Evolutionary conservation across 2,113 vertebrate genomes (phyloP).

Genomic region (Turnix velox): DNA sequence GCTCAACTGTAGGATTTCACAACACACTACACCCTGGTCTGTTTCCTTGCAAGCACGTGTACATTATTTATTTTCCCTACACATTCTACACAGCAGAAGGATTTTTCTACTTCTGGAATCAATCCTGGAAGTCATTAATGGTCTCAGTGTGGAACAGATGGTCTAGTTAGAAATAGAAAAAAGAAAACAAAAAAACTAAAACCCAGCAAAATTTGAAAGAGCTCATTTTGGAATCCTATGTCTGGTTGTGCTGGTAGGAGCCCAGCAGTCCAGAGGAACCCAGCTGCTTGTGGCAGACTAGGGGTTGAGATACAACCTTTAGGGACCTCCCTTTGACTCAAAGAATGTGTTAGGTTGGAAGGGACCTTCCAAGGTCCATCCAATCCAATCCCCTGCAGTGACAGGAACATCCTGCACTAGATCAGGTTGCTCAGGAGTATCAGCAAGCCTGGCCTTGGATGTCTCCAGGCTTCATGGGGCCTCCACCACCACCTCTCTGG

Average conservation of each 20-base stretch:
- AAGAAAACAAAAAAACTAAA: neutral
- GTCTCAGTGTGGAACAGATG: conserved; percentile 44
- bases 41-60: neutral
- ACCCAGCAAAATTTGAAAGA: neutral
- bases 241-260: neutral
- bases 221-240: neutral
- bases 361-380: too few species aligned
- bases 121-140: conserved; percentile 44
- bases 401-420: too few species aligned
- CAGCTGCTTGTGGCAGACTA: neutral
- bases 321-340: neutral
- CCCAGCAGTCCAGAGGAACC: conserved; percentile 20
- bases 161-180: neutral
- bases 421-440: too few species aligned
- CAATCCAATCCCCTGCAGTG: too few species aligned
- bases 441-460: too few species aligned
- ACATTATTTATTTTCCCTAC: neutral
- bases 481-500: too few species aligned
- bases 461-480: too few species aligned
- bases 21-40: neutral
- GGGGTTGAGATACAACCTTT: neutral
- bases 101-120: conserved; percentile 50
- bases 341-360: too few species aligned
- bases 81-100: neutral
- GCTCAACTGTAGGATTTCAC: neutral